These are phyloP conservation scores for Salpingus planirostris DNA, from an alignment of 2,888 invertebrate species.

Conservation along the genomic window DNA sequence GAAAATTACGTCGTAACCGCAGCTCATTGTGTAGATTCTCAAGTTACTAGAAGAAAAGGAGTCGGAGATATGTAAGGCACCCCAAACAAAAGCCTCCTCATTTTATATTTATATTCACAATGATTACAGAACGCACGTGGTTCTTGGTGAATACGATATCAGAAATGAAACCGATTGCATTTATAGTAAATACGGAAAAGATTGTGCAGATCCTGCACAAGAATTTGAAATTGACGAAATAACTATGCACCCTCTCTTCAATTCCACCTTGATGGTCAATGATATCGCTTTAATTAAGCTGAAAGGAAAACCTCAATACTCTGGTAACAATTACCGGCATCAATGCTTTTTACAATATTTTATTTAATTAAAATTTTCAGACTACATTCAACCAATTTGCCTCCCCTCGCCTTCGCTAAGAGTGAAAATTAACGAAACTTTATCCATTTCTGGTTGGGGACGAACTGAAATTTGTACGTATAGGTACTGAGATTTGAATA, in stretches of 20 bases:
- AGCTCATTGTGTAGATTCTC: slow-evolving; percentile 34
- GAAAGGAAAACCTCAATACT: slow-evolving; percentile 22
- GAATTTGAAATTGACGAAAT: slow-evolving; percentile 16
- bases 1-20: slow-evolving; percentile 36
- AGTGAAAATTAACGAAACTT: slow-evolving; percentile 20
- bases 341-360: too few relatives aligned
- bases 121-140: slow-evolving; percentile 44
- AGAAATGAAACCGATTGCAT: slow-evolving; percentile 52
- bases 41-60: slow-evolving; percentile 17
- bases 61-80: slow-evolving; percentile 27
- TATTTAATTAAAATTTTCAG: slow-evolving; percentile 11
- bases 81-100: too few relatives aligned
- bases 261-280: slow-evolving; percentile 12
- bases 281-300: slow-evolving; percentile 34
- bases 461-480: slow-evolving; percentile 29
- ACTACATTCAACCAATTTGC: slow-evolving; percentile 29
- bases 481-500: neutral
- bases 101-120: too few relatives aligned
- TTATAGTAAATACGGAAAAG: slow-evolving; percentile 17
- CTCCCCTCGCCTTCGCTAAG: slow-evolving; percentile 17
- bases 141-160: slow-evolving; percentile 59
- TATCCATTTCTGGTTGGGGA: slow-evolving; percentile 44
- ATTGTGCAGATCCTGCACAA: slow-evolving; percentile 25
- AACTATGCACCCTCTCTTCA: slow-evolving; percentile 18
- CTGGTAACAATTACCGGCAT: too few relatives aligned